phyloP scores from a whole-genome alignment of 1,140 invertebrate genomes.

The Nasonia giraulti region DNA sequence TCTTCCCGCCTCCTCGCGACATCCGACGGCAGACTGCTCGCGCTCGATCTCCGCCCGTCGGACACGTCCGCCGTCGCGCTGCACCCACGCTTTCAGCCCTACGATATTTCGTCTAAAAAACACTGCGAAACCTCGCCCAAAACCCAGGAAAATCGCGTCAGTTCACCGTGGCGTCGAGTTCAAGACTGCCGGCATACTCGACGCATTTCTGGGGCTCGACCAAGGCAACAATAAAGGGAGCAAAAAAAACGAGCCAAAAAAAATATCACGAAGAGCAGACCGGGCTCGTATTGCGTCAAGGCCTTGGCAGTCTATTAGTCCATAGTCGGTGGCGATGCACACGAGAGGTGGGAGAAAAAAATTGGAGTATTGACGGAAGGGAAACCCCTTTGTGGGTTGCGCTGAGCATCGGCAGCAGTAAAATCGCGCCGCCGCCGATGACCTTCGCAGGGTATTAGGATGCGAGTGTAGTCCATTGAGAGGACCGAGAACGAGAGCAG shows the following conservation, averaged over 20 bases:
- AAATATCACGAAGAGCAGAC: slow-evolving; percentile 13
- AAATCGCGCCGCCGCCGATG: neutral
- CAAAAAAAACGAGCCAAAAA: slow-evolving; percentile 55
- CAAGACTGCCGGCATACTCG: slow-evolving; percentile 58
- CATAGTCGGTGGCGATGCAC: slow-evolving; percentile 51
- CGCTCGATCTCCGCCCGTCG: neutral
- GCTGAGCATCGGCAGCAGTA: neutral
- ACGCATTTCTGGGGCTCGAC: slow-evolving; percentile 48
- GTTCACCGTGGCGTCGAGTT: slow-evolving; percentile 55
- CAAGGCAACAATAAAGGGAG: slow-evolving; percentile 45
- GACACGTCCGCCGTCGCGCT: neutral
- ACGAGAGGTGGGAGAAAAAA: slow-evolving; percentile 61
- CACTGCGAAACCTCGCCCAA: neutral
- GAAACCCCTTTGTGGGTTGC: slow-evolving; percentile 57
- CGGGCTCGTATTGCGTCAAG: slow-evolving; percentile 55
- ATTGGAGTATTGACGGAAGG: slow-evolving; percentile 73
- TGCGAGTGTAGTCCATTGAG: neutral
- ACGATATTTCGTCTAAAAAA: neutral
- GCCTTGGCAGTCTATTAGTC: slow-evolving; percentile 68
- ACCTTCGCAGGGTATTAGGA: slow-evolving; percentile 45
- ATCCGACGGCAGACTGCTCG: slow-evolving; percentile 22
- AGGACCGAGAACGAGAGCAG: neutral
- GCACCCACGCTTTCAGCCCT: neutral
- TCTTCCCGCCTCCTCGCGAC: neutral
- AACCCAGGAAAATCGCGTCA: slow-evolving; percentile 51